Evolutionary conservation across 2,888 invertebrate species (phyloP), one percentile per base, ranked within the genome.

Genomic region (Scotopteryx bipunctaria): DNA sequence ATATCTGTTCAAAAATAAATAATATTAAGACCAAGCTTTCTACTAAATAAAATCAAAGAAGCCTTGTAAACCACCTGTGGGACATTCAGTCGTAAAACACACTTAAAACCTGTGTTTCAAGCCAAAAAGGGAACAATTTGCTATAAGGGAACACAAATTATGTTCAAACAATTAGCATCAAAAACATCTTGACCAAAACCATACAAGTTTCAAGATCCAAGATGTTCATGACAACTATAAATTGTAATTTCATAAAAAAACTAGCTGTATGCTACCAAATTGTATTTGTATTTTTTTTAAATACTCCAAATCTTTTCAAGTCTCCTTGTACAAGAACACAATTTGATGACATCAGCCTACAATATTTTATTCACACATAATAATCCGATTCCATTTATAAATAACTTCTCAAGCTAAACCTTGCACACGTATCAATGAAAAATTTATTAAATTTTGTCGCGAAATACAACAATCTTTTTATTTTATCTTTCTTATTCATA

Each of bases 41-140:
- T 87, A 87, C 86, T 69, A 78, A 84, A 74, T 71, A 60, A 73
- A 76, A 77, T 69, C 61, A 73, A 85, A 83, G 52, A 85, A 86
- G 86, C 85, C 66, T 72, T 69, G 71, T 63, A 64, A 68, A 64
- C 64, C 67, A 62, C 64, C 69, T 71, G 72, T 66, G 62, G 68
- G 69, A 66, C 64, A 63, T 66, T 61, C 8, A 27, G 67, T 67
- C 65, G 64, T 67, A 64, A 55, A 59, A 57, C 55, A 53, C 63
- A 60, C 57, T 53, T 44, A 59, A 55, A 58, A 58, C 58, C 47
- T 51, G 62, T 61, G 61, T 45, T 35, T 48, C 45, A 54, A 54
- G 50, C 55, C 46, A 40, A 49, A 54, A 29, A 14, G 16, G 42
- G 32, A 38, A 44, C 14, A 40, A 31, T 14, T 42, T 36, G 46